Base-by-base conservation (phyloP, 1,140 invertebrate species). In the Megalonaias nervosa region DNA sequence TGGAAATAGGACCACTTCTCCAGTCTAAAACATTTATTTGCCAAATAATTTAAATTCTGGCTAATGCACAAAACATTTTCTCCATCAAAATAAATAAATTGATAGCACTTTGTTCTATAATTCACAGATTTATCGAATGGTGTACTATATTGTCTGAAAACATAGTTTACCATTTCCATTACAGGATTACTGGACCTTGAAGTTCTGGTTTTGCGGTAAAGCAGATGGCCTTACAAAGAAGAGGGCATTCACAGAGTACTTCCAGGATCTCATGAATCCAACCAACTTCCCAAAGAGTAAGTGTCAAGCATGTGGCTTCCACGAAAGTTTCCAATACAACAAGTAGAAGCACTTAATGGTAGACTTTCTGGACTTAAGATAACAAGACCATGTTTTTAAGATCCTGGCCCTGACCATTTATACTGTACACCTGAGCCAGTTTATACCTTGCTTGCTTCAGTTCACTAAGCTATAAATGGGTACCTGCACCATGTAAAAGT, bases 141-240 rank as follows among this genome's bases (percentile, higher is more conserved):
- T 23, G 19, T 21, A 48, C 13, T 11, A 12, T 59, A 1, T 67
- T 16, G 13, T 19, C 0, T 67, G 13, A 23, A 48, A 6, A 48
- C 6, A 11, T 9, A 38, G 6, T 11, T 48, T 48, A 48, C 9
- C 5, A 6, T 19, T 57, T 56, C 57, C 19, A n/a, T 71, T 64
- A 21, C 74, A 89, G 86, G 88, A 89, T 72, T 82, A 77, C n/a
- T 89, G 88, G 88, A 86, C 78, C 38, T 73, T 89, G 15, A 76
- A 80, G 62, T 89, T 89, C 76, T 89, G 88, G 88, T 89, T 89
- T 66, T 71, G 81, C 19, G 85, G 84, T 31, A 76, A 81, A 31
- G 82, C 82, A 55, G 86, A 85, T 75, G 86, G 86, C 14, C 55
- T 89, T 2, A 81, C 81, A 12, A 86, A 87, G 79, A 89, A 88